These are phyloP conservation scores for Ptyas mucosa DNA, from an alignment of 2,113 vertebrate species.

Conservation along the genomic window DNA sequence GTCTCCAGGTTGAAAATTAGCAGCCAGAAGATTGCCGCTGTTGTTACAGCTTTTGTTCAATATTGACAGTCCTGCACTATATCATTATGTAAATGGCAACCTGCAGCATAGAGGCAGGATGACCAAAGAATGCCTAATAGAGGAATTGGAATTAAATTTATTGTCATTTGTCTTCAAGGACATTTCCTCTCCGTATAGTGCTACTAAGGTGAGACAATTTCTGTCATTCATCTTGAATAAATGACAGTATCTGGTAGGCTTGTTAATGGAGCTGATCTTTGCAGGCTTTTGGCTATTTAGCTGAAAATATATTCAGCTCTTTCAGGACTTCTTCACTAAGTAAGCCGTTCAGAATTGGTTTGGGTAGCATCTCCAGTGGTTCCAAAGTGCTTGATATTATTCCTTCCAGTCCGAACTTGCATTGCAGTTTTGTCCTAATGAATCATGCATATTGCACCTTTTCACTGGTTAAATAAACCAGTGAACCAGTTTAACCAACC, in stretches of 20 bases:
- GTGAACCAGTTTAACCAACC: not conserved
- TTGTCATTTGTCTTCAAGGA: not conserved
- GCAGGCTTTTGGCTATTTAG: not conserved
- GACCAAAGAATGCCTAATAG: not conserved
- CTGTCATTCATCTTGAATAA: not conserved
- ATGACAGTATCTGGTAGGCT: not conserved
- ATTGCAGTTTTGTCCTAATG: not conserved
- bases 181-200: not conserved
- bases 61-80: not conserved
- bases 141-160: not conserved
- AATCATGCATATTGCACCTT: not conserved
- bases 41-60: not conserved
- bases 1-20: not conserved
- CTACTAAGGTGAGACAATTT: not conserved
- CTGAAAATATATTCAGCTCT: not conserved
- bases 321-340: not conserved
- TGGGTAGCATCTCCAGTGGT: not conserved
- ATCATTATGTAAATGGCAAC: not conserved
- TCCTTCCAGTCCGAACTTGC: not conserved
- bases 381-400: not conserved
- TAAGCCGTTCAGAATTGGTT: not conserved
- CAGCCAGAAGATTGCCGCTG: not conserved
- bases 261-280: not conserved
- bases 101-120: not conserved
- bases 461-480: not conserved